phyloP scores from a whole-genome alignment of 1,140 invertebrate genomes.

The Leptinotarsa defecta region DNA sequence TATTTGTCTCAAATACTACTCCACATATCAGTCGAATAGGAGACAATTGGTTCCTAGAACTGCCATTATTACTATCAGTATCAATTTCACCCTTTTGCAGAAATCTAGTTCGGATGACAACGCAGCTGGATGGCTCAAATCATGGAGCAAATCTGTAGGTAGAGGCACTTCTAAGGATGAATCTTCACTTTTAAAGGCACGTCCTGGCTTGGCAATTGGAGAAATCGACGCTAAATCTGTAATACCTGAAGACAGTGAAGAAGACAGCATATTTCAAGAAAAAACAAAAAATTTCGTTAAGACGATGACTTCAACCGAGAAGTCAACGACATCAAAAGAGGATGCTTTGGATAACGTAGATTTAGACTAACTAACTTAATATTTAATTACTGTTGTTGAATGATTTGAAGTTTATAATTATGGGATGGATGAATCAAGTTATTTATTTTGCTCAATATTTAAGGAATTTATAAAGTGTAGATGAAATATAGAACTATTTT shows the following conservation, averaged over 20 bases:
- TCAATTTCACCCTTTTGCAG: conserved; percentile 18
- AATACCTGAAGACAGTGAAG: conserved; percentile 36
- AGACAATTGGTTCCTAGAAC: too few species aligned
- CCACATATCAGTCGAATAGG: too few species aligned
- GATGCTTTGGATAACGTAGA: conserved; percentile 35
- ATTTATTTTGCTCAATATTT: too few species aligned
- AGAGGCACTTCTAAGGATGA: background rate
- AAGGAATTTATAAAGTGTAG: too few species aligned
- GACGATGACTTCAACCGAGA: background rate
- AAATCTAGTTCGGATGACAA: conserved; percentile 34
- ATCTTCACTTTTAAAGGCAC: conserved; percentile 22
- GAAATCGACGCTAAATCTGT: conserved; percentile 54
- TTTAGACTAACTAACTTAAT: conserved; percentile 1
- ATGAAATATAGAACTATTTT: too few species aligned
- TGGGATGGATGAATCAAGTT: too few species aligned
- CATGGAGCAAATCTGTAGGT: conserved; percentile 45
- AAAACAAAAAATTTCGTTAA: conserved; percentile 25
- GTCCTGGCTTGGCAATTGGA: conserved; percentile 48
- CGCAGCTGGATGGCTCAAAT: conserved; percentile 44
- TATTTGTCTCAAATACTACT: too few species aligned
- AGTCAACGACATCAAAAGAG: conserved; percentile 28
- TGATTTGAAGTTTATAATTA: background rate
- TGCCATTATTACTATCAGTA: background rate
- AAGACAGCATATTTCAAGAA: background rate
- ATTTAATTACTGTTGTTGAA: conserved; percentile 1